phyloP scores from a whole-genome alignment of 1,140 invertebrate species.

The Diploscapter pachys region DNA sequence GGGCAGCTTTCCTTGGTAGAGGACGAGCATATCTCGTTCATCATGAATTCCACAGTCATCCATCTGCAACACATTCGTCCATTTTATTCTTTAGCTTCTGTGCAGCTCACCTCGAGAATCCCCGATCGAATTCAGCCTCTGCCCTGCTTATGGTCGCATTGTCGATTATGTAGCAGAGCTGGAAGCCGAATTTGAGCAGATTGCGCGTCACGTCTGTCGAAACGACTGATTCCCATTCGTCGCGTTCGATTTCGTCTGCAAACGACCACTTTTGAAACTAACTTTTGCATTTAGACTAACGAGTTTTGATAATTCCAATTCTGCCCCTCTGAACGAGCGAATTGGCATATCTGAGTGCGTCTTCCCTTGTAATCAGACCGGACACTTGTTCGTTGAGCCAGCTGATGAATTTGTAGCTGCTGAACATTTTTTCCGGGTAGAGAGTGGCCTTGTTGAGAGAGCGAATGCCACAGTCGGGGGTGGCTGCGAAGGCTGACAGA shows the following conservation, averaged over 20 bases:
- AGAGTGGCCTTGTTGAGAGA: background rate
- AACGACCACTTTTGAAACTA: background rate
- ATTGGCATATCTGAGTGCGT: conserved; percentile 71
- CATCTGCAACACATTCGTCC: too few species aligned
- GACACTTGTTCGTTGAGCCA: conserved; percentile 80
- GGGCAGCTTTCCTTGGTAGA: too few species aligned
- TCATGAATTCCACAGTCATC: too few species aligned
- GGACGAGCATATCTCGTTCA: too few species aligned
- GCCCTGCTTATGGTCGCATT: too few species aligned
- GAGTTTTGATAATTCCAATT: conserved; percentile 16
- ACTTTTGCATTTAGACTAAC: background rate
- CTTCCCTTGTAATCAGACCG: conserved; percentile 67
- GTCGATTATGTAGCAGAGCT: conserved; percentile 11
- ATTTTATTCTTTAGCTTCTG: too few species aligned
- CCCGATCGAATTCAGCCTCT: too few species aligned
- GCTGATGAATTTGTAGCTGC: conserved; percentile 81
- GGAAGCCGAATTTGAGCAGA: conserved; percentile 16
- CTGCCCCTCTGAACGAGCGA: conserved; percentile 58
- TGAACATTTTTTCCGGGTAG: conserved; percentile 67
- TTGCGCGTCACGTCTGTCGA: background rate
- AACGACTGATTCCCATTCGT: conserved; percentile 5
- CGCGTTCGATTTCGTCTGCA: conserved; percentile 3
- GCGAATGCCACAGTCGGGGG: conserved; percentile 1
- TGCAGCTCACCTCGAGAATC: too few species aligned
- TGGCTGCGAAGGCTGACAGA: background rate